These are phyloP conservation scores for Lepidocyrtoides sp. DNA, from an alignment of 2,888 invertebrate species.

Conservation along the genomic window DNA sequence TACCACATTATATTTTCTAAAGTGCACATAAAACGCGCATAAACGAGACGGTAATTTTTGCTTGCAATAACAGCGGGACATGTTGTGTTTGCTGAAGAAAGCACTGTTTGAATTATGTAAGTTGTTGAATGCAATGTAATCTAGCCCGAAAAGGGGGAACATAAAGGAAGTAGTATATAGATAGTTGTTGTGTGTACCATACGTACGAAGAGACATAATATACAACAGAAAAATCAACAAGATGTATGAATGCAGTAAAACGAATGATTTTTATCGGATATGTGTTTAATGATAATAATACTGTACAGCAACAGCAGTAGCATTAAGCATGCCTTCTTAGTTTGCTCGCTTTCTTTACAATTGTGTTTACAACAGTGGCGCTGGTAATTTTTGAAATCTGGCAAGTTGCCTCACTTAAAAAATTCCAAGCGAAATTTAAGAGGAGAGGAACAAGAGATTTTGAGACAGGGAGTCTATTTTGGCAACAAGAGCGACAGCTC, in stretches of 20 bases:
- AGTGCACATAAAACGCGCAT: constrained; percentile 24
- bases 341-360: constrained; percentile 2
- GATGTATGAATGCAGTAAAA: constrained; percentile 51
- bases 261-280: constrained; percentile 8
- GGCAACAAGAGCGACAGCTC: constrained; percentile 85
- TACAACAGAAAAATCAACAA: background rate
- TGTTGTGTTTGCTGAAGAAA: constrained; percentile 37
- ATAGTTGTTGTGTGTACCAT: too few relatives aligned
- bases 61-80: constrained; percentile 18
- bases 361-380: constrained; percentile 42
- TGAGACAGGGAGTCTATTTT: constrained; percentile 85
- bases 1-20: too few relatives aligned
- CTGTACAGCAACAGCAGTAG: too few relatives aligned
- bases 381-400: constrained; percentile 77
- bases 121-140: too few relatives aligned
- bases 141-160: too few relatives aligned
- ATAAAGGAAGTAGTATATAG: too few relatives aligned
- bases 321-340: constrained; percentile 2
- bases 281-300: constrained; percentile 1
- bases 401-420: constrained; percentile 83
- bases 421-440: constrained; percentile 83
- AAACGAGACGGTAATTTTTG: background rate
- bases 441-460: constrained; percentile 78
- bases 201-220: background rate
- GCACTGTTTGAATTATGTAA: background rate